Percentiles rank a stretch among this genome's conserved stretches.
Evolutionary conservation across 1,140 invertebrate genomes (phyloP).

Genomic region (Melitaea cinxia): DNA sequence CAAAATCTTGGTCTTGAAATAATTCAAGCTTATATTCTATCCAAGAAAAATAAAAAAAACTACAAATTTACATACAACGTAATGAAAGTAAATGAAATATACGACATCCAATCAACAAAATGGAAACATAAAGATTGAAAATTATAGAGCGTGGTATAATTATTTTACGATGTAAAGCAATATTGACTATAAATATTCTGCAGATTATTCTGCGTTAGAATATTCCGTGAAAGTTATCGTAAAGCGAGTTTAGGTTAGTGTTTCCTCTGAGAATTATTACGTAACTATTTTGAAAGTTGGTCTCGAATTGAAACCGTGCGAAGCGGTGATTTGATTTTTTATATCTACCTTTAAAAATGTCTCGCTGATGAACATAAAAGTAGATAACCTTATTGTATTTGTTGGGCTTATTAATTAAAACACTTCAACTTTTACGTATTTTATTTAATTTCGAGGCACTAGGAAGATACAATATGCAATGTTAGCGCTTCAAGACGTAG

Average conservation of each 20-base stretch:
- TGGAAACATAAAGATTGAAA: background rate
- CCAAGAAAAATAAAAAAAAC: too few species aligned
- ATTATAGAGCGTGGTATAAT: background rate
- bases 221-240: conserved; percentile 26
- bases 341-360: background rate
- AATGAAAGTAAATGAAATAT: background rate
- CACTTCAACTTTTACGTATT: too few species aligned
- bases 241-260: conserved; percentile 22
- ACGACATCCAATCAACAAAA: background rate
- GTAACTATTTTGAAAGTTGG: conserved; percentile 13
- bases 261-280: conserved; percentile 12
- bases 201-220: conserved; percentile 1
- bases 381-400: too few species aligned
- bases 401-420: background rate
- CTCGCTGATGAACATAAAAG: background rate
- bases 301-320: background rate
- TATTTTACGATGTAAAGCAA: conserved; percentile 15
- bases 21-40: too few species aligned
- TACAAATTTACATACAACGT: too few species aligned
- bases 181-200: background rate
- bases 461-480: too few species aligned
- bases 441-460: too few species aligned
- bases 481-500: too few species aligned
- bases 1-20: too few species aligned
- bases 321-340: background rate